phyloP scores from a whole-genome alignment of 1,140 invertebrate species.

The Drosophila nannoptera region DNA sequence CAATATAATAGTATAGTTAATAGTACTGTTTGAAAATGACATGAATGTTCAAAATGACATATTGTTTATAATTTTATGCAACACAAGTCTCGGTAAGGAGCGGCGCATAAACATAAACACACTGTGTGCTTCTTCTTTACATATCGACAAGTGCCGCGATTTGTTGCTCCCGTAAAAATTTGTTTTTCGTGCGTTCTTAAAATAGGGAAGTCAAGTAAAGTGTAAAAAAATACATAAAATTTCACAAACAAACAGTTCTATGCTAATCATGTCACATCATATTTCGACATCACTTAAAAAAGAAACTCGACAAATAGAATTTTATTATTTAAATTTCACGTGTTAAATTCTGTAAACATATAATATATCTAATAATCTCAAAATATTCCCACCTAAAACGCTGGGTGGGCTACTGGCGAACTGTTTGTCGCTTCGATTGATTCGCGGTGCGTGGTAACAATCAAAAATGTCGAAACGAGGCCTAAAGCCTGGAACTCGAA shows the following conservation, averaged over 20 bases:
- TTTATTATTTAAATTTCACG: slow-evolving; percentile 66
- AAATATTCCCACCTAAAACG: slow-evolving; percentile 6
- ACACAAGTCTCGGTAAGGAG: neutral
- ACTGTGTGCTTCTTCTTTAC: slow-evolving; percentile 40
- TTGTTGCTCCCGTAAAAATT: slow-evolving; percentile 46
- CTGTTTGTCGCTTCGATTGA: slow-evolving; percentile 10
- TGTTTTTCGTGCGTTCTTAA: slow-evolving; percentile 32
- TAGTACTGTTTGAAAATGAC: neutral
- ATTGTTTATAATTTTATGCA: neutral
- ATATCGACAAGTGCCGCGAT: slow-evolving; percentile 50
- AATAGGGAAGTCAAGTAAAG: slow-evolving; percentile 17
- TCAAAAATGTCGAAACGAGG: slow-evolving; percentile 46
- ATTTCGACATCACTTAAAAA: slow-evolving; percentile 45
- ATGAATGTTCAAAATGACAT: neutral
- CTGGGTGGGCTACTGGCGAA: slow-evolving; percentile 8
- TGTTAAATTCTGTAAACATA: slow-evolving; percentile 57
- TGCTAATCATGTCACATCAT: slow-evolving; percentile 33
- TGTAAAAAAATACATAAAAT: slow-evolving; percentile 5
- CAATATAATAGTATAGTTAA: neutral
- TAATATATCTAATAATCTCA: slow-evolving; percentile 29
- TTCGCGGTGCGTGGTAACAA: slow-evolving; percentile 7
- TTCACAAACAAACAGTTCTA: slow-evolving; percentile 16
- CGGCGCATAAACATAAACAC: slow-evolving; percentile 25
- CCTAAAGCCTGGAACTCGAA: slow-evolving; percentile 13
- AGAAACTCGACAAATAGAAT: slow-evolving; percentile 20